These are phyloP conservation scores for Tychaedon coryphoeus DNA, from an alignment of 2,113 vertebrate species.

Conservation along the genomic window DNA sequence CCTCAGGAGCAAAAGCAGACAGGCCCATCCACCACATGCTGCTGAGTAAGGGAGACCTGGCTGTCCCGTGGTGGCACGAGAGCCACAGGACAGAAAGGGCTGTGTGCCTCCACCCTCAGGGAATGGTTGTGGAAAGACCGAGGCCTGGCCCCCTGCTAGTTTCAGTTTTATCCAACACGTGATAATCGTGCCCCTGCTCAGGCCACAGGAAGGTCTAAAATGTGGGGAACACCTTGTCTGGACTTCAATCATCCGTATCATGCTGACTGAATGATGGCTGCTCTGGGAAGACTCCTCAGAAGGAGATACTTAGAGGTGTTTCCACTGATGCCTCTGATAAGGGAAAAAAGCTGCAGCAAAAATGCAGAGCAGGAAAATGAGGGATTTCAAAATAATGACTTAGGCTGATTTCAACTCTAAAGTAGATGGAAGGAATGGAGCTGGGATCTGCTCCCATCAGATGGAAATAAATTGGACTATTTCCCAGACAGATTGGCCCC, in stretches of 20 bases:
- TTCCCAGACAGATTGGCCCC: constrained; percentile 59
- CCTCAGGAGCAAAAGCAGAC: neutral
- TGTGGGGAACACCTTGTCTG: neutral
- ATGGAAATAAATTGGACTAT: constrained; percentile 51
- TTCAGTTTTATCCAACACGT: neutral
- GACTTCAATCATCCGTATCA: rapidly evolving
- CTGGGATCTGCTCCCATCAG: constrained; percentile 45
- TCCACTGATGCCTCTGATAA: neutral
- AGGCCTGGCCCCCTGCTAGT: neutral
- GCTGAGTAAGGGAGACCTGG: neutral
- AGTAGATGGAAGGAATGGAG: constrained; percentile 11
- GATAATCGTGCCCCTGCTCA: neutral
- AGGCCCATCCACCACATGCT: neutral
- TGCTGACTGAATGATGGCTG: rapidly evolving
- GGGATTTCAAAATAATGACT: constrained; percentile 40
- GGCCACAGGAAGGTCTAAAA: neutral
- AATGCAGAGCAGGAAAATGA: neutral
- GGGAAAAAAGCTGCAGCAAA: neutral
- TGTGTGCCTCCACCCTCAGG: rapidly evolving
- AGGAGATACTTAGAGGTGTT: neutral
- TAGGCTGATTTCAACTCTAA: neutral
- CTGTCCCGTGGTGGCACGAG: neutral
- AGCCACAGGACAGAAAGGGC: rapidly evolving
- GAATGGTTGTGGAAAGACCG: rapidly evolving
- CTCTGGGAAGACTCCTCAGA: neutral